Percentiles rank a stretch among this genome's conserved stretches.
phyloP scores from a whole-genome alignment of 2,797 vertebrate genomes.

The Pagetopsis macropterus region DNA sequence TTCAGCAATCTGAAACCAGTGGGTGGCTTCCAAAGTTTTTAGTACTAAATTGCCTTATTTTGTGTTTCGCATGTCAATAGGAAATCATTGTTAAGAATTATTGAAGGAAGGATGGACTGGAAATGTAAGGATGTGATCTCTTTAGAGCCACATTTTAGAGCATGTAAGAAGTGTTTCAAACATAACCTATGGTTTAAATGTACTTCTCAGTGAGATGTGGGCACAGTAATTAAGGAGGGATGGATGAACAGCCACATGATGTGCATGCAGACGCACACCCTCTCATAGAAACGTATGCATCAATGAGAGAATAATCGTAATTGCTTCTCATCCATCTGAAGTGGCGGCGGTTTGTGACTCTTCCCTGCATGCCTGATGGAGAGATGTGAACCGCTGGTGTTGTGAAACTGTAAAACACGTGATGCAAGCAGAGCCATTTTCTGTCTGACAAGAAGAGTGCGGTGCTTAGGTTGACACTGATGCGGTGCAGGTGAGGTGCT shows the following conservation, averaged over 20 bases:
- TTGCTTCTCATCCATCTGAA: slow-evolving; percentile 60
- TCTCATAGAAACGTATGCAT: slow-evolving; percentile 58
- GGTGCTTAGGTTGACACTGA: slow-evolving; percentile 46
- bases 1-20: background rate
- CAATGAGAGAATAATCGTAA: slow-evolving; percentile 70
- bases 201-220: background rate
- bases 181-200: slow-evolving; percentile 1
- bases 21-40: background rate
- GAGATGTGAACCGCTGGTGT: slow-evolving; percentile 46
- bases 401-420: slow-evolving; percentile 48
- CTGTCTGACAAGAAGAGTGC: slow-evolving; percentile 62
- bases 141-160: background rate
- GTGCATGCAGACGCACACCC: slow-evolving; percentile 52
- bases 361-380: slow-evolving; percentile 65
- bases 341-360: slow-evolving; percentile 45
- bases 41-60: background rate
- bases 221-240: slow-evolving; percentile 29
- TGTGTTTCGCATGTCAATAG: background rate
- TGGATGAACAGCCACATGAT: slow-evolving; percentile 48
- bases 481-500: slow-evolving; percentile 53
- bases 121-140: background rate
- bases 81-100: background rate
- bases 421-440: slow-evolving; percentile 56
- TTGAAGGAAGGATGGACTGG: background rate
- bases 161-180: background rate